phyloP scores from a whole-genome alignment of 1,140 invertebrate genomes.

The Arctopsyche grandis region DNA sequence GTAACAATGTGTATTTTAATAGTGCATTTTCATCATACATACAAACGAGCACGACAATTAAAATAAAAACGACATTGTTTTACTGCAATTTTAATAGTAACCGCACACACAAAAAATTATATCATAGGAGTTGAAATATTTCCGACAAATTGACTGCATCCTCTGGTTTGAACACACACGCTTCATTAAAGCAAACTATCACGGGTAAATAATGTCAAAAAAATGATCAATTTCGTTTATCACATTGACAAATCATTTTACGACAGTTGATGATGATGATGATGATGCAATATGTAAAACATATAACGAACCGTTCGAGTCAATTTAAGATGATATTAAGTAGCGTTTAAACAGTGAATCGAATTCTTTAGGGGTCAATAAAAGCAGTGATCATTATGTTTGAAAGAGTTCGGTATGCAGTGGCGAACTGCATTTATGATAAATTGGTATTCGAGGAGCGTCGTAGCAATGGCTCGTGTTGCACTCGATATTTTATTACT shows the following conservation, averaged over 20 bases:
- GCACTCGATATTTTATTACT: conserved; percentile 1
- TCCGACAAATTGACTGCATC: neutral
- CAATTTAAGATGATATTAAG: neutral
- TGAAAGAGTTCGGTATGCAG: neutral
- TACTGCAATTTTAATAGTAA: neutral
- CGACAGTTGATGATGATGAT: too few relatives aligned
- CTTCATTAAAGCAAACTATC: conserved; percentile 5
- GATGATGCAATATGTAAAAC: neutral
- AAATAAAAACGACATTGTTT: neutral
- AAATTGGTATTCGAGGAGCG: neutral
- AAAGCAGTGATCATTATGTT: neutral
- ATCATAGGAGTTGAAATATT: neutral
- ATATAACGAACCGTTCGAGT: neutral
- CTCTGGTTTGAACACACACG: neutral
- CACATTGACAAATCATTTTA: neutral
- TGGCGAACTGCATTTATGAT: neutral
- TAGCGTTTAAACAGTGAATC: neutral
- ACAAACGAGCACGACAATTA: too few relatives aligned
- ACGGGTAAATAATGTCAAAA: neutral
- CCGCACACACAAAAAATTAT: neutral
- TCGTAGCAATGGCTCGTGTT: neutral
- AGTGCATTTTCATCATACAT: too few relatives aligned
- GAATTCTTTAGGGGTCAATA: neutral
- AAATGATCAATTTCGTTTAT: neutral
- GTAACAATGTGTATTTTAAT: too few relatives aligned